These are phyloP conservation scores for Copidosoma floridanum DNA, from an alignment of 1,140 invertebrate species.

Conservation along the genomic window DNA sequence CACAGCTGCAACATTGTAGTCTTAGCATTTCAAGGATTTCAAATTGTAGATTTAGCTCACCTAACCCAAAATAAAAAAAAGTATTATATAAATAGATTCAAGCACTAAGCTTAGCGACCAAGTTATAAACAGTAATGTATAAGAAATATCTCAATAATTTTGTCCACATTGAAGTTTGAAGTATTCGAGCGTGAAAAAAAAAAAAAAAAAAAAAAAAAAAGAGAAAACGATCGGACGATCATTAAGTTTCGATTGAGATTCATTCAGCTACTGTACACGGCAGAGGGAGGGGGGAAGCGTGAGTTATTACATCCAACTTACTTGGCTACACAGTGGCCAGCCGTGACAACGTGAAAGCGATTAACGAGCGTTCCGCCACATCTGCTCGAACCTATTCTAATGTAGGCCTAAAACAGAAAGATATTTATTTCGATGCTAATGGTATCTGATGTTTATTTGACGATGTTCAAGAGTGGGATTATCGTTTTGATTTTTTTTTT, in stretches of 20 bases:
- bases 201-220: no score
- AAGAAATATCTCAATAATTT: neutral
- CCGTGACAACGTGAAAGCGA: conserved; percentile 89
- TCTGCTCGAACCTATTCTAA: conserved; percentile 83
- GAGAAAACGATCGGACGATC: no score
- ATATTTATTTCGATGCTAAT: neutral
- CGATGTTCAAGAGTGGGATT: no score
- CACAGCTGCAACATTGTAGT: neutral
- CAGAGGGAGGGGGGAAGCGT: no score
- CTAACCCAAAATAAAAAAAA: neutral
- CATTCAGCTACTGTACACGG: no score
- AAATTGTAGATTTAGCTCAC: neutral
- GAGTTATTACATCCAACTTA: no score
- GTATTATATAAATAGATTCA: conserved; percentile 4
- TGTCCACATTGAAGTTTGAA: no score
- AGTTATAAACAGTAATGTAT: neutral
- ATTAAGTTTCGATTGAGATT: no score
- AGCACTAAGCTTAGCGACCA: neutral
- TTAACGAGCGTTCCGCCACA: conserved; percentile 94
- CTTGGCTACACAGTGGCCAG: conserved; percentile 93
- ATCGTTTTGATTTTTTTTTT: no score
- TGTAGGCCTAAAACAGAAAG: conserved; percentile 72
- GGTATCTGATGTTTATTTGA: no score
- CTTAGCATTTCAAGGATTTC: neutral
- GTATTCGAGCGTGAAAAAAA: no score